Evolutionary conservation across 2,797 vertebrate genomes (phyloP).

Genomic region (Premnoplex brunnescens): DNA sequence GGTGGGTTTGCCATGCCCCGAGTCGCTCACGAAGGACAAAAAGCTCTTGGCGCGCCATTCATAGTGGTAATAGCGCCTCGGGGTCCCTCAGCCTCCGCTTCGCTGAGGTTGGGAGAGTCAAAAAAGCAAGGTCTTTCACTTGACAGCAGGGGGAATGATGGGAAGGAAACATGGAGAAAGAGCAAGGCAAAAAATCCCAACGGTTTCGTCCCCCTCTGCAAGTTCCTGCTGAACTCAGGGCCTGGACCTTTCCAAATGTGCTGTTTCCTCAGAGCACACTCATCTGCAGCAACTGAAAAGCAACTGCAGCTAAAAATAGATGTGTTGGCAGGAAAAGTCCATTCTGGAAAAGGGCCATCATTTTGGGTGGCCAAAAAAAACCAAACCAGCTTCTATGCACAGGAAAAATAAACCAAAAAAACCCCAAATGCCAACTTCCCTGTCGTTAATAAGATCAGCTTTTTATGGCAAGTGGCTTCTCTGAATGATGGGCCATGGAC

Average conservation of each 20-base stretch:
- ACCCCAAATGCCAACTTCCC: not conserved
- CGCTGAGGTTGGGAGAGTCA: not conserved
- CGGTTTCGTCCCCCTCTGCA: not conserved
- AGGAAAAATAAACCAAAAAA: accelerated
- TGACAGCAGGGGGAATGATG: not conserved
- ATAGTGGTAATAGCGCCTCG: not conserved
- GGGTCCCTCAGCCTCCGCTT: not conserved
- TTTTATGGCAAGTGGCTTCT: not conserved
- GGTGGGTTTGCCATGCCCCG: not conserved
- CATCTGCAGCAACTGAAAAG: not conserved
- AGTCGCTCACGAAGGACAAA: not conserved
- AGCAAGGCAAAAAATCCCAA: not conserved
- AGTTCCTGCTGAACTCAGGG: not conserved
- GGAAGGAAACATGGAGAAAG: not conserved
- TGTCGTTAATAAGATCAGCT: not conserved
- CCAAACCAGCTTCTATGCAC: not conserved
- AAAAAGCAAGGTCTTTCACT: not conserved
- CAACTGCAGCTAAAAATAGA: not conserved
- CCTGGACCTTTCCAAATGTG: not conserved
- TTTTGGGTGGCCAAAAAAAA: not conserved
- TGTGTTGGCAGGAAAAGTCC: not conserved
- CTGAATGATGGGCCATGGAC: no score
- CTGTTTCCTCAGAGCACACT: not conserved
- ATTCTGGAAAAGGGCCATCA: not conserved
- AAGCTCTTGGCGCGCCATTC: not conserved